These are phyloP conservation scores for Eupithecia vulgata DNA, from an alignment of 2,888 invertebrate species.

Conservation along the genomic window DNA sequence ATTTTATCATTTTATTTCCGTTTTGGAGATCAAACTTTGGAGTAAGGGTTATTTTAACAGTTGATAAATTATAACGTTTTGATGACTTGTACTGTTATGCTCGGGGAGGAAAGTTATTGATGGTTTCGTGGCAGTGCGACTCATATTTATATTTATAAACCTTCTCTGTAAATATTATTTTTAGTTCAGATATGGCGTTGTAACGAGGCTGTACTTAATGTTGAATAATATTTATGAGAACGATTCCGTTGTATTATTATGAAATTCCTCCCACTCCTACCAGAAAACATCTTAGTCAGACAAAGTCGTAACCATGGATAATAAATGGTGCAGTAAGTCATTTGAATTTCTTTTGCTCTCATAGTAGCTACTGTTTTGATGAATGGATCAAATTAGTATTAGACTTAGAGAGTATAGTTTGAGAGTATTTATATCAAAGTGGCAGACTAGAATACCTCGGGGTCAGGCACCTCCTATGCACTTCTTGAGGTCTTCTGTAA, in stretches of 20 bases:
- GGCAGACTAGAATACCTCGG: too few species aligned
- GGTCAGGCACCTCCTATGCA: too few species aligned
- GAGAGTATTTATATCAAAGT: too few species aligned
- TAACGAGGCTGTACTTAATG: slow-evolving; percentile 61
- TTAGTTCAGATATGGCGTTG: slow-evolving; percentile 60
- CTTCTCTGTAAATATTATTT: slow-evolving; percentile 82
- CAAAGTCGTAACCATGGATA: too few species aligned
- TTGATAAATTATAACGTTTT: slow-evolving; percentile 54
- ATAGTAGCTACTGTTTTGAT: too few species aligned
- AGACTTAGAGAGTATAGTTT: too few species aligned
- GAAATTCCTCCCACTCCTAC: neutral
- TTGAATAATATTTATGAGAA: slow-evolving; percentile 82
- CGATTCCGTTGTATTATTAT: slow-evolving; percentile 51
- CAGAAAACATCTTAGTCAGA: neutral
- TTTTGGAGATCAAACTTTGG: slow-evolving; percentile 59
- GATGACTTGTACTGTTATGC: slow-evolving; percentile 54
- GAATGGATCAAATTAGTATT: too few species aligned
- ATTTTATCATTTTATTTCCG: slow-evolving; percentile 43
- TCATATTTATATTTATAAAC: slow-evolving; percentile 54
- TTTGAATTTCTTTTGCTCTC: too few species aligned
- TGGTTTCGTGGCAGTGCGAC: slow-evolving; percentile 49
- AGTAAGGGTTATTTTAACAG: slow-evolving; percentile 61
- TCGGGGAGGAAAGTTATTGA: slow-evolving; percentile 22
- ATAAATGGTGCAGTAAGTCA: too few species aligned
- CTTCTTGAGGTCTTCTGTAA: too few species aligned